phyloP scores from a whole-genome alignment of 1,140 invertebrate species.

The Protaetia brevitarsis region DNA sequence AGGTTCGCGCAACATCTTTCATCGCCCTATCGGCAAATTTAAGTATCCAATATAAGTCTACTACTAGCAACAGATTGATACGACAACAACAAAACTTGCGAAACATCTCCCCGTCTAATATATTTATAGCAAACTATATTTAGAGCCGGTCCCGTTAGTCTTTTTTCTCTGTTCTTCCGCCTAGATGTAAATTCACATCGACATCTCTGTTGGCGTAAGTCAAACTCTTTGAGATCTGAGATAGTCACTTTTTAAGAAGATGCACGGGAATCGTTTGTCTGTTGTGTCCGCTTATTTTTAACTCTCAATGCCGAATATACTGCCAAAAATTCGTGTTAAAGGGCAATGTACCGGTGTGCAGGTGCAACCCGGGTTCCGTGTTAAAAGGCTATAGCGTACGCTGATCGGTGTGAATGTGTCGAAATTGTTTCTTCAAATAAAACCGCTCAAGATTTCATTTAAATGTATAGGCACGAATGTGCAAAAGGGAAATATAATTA shows the following conservation, averaged over 20 bases:
- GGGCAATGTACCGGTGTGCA: conserved; percentile 19
- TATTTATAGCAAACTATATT: too few species aligned
- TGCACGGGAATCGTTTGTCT: background rate
- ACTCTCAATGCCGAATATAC: conserved; percentile 22
- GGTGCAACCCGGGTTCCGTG: conserved; percentile 10
- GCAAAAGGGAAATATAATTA: too few species aligned
- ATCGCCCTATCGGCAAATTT: background rate
- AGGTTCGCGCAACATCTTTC: background rate
- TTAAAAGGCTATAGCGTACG: conserved; percentile 2
- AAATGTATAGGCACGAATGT: too few species aligned
- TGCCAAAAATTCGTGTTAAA: conserved; percentile 24
- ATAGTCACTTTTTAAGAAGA: background rate
- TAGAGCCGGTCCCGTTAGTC: too few species aligned
- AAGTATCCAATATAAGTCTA: background rate
- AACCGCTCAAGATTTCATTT: too few species aligned
- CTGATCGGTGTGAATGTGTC: too few species aligned
- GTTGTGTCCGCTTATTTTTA: conserved; percentile 19
- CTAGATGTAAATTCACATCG: too few species aligned
- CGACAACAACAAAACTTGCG: background rate
- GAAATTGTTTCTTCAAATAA: too few species aligned
- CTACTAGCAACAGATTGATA: background rate
- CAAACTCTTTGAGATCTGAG: too few species aligned
- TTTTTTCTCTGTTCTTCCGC: too few species aligned
- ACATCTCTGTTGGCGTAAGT: background rate
- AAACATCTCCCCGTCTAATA: too few species aligned